Percentiles rank a stretch among this genome's conserved stretches.
phyloP scores from a whole-genome alignment of 2,888 invertebrate species.

The Acronicta alni region DNA sequence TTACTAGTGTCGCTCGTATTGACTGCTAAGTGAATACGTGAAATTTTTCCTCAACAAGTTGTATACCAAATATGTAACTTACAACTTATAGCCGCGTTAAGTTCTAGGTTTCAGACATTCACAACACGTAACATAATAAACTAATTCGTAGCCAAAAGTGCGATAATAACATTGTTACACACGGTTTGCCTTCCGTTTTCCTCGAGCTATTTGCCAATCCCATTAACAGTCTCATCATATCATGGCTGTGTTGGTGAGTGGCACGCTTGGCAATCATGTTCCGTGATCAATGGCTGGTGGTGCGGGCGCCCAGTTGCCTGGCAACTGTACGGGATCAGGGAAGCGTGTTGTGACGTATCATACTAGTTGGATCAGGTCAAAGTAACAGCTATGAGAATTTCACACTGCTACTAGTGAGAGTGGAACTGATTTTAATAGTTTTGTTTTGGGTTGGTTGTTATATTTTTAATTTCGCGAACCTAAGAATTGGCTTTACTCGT shows the following conservation, averaged over 20 bases:
- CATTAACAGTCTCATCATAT: conserved; percentile 37
- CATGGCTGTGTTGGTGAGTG: conserved; percentile 20
- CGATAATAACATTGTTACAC: conserved; percentile 31
- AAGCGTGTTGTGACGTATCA: background rate
- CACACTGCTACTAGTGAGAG: conserved; percentile 28
- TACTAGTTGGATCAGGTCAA: conserved; percentile 28
- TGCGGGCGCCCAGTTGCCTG: conserved; percentile 67
- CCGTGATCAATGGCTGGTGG: conserved; percentile 61
- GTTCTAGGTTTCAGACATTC: conserved; percentile 23
- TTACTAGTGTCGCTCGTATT: too few relatives aligned
- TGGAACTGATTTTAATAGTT: background rate
- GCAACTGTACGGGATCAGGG: conserved; percentile 38
- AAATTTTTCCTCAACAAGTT: background rate
- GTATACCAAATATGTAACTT: background rate
- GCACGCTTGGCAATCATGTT: conserved; percentile 59
- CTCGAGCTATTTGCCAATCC: conserved; percentile 43
- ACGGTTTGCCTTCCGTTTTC: conserved; percentile 40
- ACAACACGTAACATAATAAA: conserved; percentile 18
- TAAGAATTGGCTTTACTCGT: too few relatives aligned
- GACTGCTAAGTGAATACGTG: too few relatives aligned
- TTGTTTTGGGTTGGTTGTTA: background rate
- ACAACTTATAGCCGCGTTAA: background rate
- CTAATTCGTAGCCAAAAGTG: conserved; percentile 23
- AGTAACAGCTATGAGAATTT: conserved; percentile 28
- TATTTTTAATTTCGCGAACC: background rate